phyloP scores from a whole-genome alignment of 2,888 invertebrate genomes.

The Nezara viridula region DNA sequence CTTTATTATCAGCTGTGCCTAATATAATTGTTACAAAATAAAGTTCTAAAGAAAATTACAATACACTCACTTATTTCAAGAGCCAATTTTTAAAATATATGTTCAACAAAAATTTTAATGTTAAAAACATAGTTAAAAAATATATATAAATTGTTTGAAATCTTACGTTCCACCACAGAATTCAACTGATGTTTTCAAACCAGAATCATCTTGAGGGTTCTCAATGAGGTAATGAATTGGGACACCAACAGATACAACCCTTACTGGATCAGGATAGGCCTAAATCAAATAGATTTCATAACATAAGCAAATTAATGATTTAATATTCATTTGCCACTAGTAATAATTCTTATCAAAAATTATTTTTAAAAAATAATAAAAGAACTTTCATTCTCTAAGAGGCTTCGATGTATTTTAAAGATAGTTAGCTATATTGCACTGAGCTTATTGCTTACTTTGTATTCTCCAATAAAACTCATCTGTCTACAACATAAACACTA shows the following conservation, averaged over 20 bases:
- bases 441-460: no score
- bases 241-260: constrained; percentile 93
- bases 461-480: no score
- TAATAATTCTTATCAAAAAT: background rate
- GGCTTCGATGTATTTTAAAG: no score
- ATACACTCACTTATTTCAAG: no score
- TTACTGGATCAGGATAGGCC: constrained; percentile 96
- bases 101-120: background rate
- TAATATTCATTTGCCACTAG: background rate
- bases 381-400: no score
- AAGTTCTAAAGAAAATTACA: no score
- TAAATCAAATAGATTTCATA: constrained; percentile 25
- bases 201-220: constrained; percentile 86
- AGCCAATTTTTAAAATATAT: no score
- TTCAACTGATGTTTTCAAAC: constrained; percentile 92
- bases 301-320: background rate
- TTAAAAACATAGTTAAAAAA: background rate
- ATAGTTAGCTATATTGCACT: no score
- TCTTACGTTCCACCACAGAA: constrained; percentile 97
- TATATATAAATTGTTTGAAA: background rate
- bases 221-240: constrained; percentile 89
- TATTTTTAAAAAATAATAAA: background rate
- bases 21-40: background rate
- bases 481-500: no score
- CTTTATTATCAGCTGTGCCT: background rate